Base-by-base conservation (phyloP, 1,140 invertebrate species). In the Zaprionus camerounensis region DNA sequence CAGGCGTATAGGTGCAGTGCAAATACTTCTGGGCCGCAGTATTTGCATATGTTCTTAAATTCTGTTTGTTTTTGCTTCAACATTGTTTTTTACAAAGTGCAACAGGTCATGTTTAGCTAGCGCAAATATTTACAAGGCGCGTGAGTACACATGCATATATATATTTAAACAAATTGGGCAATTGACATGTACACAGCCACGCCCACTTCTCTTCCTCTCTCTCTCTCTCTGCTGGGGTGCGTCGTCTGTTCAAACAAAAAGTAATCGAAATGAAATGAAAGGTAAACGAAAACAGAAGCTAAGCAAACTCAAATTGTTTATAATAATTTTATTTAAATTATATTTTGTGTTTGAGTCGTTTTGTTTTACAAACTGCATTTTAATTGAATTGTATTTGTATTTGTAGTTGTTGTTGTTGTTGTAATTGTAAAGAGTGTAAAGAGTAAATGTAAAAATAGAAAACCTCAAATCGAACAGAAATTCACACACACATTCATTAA, bases 261-360 rank as follows among this genome's bases (percentile, higher is more conserved):
- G 13, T 63, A 73, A 64, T 63, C n/a, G 24, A 34, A 65, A 61
- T 17, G 5, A 58, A 71, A 75, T 63, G 13, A 66, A 51, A 62
- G 9, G 11, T 51, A 38, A 51, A 73, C 5, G 5, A 55, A 71
- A 78, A 70, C 6, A 66, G 44, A 62, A 15, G 13, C 28, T 38
- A 51, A 73, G 22, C 41, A 28, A 78, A 76, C 28, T 46, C 28
- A 80, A 61, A 76, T 74, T 71, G 62, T 82, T 74, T 82, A 68
- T 73, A 80, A 88, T 83, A 53, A 76, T 90, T 87, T 87, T 87
- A 87, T 87, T 87, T 88, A 87, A 87, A 88, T 87, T 88, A 88
- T 87, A 87, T 88, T 87, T 87, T 81, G 81, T 76, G 73, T 76
- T 71, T 87, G 84, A 88, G 83, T 87, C 72, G 73, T 72, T 76